These are phyloP conservation scores for Gonocerus acuteangulatus DNA, from an alignment of 2,888 invertebrate species.

Conservation along the genomic window DNA sequence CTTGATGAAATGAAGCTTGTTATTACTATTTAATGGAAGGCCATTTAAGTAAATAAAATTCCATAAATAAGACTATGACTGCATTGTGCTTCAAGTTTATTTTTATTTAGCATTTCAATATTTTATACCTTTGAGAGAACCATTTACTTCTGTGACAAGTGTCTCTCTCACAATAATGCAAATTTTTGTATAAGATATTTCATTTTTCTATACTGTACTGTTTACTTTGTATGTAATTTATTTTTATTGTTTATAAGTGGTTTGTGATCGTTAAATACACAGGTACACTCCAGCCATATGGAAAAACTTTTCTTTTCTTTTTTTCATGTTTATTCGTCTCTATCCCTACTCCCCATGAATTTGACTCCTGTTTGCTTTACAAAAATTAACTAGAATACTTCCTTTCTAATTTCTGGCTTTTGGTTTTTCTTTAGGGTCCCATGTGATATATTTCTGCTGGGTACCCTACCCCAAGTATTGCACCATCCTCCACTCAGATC, in stretches of 20 bases:
- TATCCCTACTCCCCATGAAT: too few relatives aligned
- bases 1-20: conserved; percentile 7
- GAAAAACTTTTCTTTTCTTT: neutral
- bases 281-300: conserved; percentile 20
- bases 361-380: too few relatives aligned
- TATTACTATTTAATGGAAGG: conserved; percentile 5
- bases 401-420: too few relatives aligned
- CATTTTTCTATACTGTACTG: conserved; percentile 8
- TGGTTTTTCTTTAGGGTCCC: too few relatives aligned
- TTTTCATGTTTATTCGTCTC: too few relatives aligned
- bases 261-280: conserved; percentile 23
- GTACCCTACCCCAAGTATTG: too few relatives aligned
- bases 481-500: too few relatives aligned
- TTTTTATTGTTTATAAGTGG: conserved; percentile 16
- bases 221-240: conserved; percentile 18
- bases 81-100: conserved; percentile 17
- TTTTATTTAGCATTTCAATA: conserved; percentile 12
- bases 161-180: conserved; percentile 17
- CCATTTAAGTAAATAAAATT: conserved; percentile 1
- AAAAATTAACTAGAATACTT: too few relatives aligned
- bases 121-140: conserved; percentile 14
- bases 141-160: neutral
- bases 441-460: too few relatives aligned
- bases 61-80: conserved; percentile 9
- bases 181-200: conserved; percentile 13